A percentile compares a stretch with the other conserved stretches of the same genome.
Conservation (phyloP, 2,888 invertebrate species). For the Coremacera marginata region DNA sequence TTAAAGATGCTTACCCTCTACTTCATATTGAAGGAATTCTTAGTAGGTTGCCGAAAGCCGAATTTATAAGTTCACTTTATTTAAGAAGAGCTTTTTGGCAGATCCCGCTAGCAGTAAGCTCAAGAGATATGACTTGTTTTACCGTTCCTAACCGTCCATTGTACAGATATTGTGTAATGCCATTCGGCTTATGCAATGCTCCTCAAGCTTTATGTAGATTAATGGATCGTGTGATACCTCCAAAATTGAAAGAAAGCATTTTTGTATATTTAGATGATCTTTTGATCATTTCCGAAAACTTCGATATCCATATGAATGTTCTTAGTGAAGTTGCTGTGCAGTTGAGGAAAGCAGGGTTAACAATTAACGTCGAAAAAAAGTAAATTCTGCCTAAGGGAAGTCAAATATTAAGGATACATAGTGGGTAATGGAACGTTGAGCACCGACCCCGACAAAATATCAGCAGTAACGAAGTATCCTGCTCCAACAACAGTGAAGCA, state of each 20-base stretch:
- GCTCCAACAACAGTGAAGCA: constrained; percentile 24
- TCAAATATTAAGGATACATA: constrained; percentile 26
- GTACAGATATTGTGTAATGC: too few species aligned
- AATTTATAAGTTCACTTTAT: constrained; percentile 41
- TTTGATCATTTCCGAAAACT: constrained; percentile 4
- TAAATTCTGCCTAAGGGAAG: constrained; percentile 8
- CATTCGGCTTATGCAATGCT: too few species aligned
- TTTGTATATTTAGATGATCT: constrained; percentile 16
- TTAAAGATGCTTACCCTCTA: too few species aligned
- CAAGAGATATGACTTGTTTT: constrained; percentile 33
- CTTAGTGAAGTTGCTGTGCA: background rate
- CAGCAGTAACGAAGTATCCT: constrained; percentile 20
- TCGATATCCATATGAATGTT: constrained; percentile 5
- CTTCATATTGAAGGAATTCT: too few species aligned
- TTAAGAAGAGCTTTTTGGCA: constrained; percentile 43
- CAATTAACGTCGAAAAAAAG: constrained; percentile 8
- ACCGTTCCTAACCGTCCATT: background rate
- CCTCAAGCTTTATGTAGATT: too few species aligned
- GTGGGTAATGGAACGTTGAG: constrained; percentile 38
- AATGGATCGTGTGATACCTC: too few species aligned
- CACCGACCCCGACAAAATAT: constrained; percentile 25
- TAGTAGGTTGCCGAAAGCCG: constrained; percentile 55
- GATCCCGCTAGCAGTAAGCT: constrained; percentile 34
- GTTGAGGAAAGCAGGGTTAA: constrained; percentile 10
- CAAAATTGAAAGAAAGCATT: background rate